Conservation (phyloP, 2,888 invertebrate genomes). For the Girardia tigrina region DNA sequence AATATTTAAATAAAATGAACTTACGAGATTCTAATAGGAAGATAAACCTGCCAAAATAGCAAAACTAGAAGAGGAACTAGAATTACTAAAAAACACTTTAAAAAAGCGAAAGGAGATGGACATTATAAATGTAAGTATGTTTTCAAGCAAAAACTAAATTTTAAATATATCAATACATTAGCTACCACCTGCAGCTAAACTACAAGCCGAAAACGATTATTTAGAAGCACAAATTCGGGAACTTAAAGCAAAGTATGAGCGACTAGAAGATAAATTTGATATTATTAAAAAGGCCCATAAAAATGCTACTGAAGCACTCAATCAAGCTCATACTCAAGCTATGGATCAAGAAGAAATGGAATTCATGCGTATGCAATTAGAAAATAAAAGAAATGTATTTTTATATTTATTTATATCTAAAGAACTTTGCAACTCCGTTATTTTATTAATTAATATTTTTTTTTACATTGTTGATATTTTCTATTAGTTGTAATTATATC, state of each 20-base stretch:
- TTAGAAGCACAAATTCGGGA: background rate
- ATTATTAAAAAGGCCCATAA: background rate
- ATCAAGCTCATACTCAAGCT: background rate
- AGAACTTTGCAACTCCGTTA: no score
- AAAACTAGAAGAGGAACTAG: background rate
- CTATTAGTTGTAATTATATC: no score
- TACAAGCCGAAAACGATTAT: background rate
- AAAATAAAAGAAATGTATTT: conserved; percentile 16
- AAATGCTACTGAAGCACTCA: background rate
- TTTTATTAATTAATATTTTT: no score
- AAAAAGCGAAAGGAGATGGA: background rate
- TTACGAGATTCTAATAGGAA: no score
- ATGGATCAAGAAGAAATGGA: conserved; percentile 6
- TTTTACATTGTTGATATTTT: no score
- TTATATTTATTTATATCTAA: no score
- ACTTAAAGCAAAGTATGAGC: background rate
- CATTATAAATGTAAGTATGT: background rate
- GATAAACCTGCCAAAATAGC: background rate
- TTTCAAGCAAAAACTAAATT: no score
- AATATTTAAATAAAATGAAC: no score
- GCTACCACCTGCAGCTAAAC: background rate
- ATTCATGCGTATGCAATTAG: background rate
- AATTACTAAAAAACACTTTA: background rate
- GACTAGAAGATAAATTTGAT: background rate
- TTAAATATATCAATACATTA: background rate